phyloP scores from a whole-genome alignment of 2,113 vertebrate species.

The Pardalotus punctatus region DNA sequence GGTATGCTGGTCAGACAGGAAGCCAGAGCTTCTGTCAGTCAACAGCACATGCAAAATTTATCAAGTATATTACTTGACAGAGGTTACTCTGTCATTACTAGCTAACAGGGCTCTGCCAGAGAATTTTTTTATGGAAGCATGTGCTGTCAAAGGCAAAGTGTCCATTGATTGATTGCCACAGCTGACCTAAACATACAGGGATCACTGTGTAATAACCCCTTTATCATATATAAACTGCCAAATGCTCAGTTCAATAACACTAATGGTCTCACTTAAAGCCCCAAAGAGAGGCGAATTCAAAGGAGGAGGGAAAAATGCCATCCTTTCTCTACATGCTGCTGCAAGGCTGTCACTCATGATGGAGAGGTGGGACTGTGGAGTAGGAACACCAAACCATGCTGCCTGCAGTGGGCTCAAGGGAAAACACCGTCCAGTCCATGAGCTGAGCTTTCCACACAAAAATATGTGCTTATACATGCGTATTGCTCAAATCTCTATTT shows the following conservation, averaged over 20 bases:
- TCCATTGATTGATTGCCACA: constrained; percentile 75
- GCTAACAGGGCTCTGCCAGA: constrained; percentile 65
- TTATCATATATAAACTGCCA: constrained; percentile 76
- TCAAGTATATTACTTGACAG: constrained; percentile 75
- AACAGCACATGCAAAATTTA: constrained; percentile 76
- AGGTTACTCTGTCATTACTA: constrained; percentile 73
- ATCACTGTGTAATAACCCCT: constrained; percentile 70
- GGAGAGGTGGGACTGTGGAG: not conserved
- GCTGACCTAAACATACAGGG: constrained; percentile 73
- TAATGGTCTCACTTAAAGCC: constrained; percentile 60
- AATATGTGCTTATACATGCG: not conserved
- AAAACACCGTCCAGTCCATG: not conserved
- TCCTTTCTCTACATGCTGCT: not conserved
- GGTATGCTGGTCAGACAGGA: constrained; percentile 56
- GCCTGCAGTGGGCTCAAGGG: not conserved
- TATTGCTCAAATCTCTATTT: not conserved
- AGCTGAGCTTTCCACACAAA: not conserved
- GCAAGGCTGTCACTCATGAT: not conserved
- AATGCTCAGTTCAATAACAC: constrained; percentile 61
- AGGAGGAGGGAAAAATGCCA: not conserved
- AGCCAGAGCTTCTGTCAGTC: constrained; percentile 69
- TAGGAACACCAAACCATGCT: fast-evolving
- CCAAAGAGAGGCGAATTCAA: constrained; percentile 9
- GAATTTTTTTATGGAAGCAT: constrained; percentile 67
- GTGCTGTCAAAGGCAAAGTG: constrained; percentile 74